Evolutionary conservation across 2,888 invertebrate species (phyloP), one percentile per base, ranked within the genome.

Genomic region (Emesis russula): DNA sequence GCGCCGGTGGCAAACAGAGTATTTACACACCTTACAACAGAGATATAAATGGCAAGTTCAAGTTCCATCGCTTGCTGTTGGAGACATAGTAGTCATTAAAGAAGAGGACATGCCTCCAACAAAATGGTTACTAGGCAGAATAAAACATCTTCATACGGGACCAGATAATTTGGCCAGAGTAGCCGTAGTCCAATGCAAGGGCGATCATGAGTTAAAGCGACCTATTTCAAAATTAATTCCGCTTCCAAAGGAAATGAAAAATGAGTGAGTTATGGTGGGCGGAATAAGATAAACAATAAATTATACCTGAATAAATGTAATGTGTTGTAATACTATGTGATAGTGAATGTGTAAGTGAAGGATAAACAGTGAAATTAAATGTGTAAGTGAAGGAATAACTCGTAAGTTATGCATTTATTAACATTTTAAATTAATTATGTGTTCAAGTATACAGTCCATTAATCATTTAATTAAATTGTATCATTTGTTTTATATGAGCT

Each of bases 41-140:
- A 79, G 93, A 31, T 79, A 86, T 68, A 94, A 94, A 80, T 93
- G 93, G 94, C 91, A 92, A 86, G 70, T 66, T 9, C n/a, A 63
- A 25, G 63, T 5, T 9, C 63, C 63, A 18, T 25, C 63, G 7
- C 63, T 31, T 25, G 7, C 1, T 31, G 11, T 92, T 44, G 93
- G 89, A 77, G 90, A 93, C 73, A 63, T 85, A 86, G 91, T 92
- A 4, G 63, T 92, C 9, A 58, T 93, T 6, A 93, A 90, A n/a
- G 91, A 91, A 70, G 87, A 86, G 25, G 80, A 81, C 53, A 58
- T 89, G 1, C 92, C 92, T 13, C 92, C 92, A 3, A 80, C 89
- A 53, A 91, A 88, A 81, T 94, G 92, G 94, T 58, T 91, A 48
- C 66, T 86, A 41, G 89, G 86, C 41, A 86, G 71, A 85, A 87